Evolutionary conservation across 2,888 invertebrate genomes (phyloP).

Genomic region (Opisthograptis luteolata): DNA sequence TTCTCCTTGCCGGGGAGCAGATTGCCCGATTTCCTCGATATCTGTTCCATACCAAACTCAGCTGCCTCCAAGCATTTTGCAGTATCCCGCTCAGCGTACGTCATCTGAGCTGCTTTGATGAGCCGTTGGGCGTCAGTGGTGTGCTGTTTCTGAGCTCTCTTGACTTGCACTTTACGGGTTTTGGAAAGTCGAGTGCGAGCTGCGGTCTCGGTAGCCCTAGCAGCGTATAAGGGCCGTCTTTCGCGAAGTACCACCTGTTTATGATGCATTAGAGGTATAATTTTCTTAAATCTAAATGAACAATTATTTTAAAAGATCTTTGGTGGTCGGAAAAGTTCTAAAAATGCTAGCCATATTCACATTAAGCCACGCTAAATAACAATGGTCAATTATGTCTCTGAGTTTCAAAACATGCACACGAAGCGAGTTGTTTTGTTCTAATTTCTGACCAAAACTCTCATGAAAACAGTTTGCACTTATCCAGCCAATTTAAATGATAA

Average conservation of each 20-base stretch:
- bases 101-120: slow-evolving; percentile 50
- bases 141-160: slow-evolving; percentile 63
- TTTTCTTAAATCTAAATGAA: no score
- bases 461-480: slow-evolving; percentile 32
- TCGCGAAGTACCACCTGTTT: slow-evolving; percentile 66
- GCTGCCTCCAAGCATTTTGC: slow-evolving; percentile 68
- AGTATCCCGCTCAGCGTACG: slow-evolving; percentile 61
- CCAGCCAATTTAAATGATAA: slow-evolving; percentile 47
- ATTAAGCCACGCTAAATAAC: no score
- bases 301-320: no score
- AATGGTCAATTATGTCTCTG: no score
- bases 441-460: slow-evolving; percentile 16
- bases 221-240: slow-evolving; percentile 71
- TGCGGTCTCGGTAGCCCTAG: slow-evolving; percentile 59
- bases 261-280: not conserved
- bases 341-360: no score
- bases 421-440: slow-evolving; percentile 20
- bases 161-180: slow-evolving; percentile 61
- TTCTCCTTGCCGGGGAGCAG: slow-evolving; percentile 71
- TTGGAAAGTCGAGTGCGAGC: slow-evolving; percentile 61
- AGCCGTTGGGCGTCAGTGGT: slow-evolving; percentile 65
- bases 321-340: no score
- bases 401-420: not conserved
- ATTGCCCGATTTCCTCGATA: slow-evolving; percentile 59
- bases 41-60: slow-evolving; percentile 74